phyloP scores from a whole-genome alignment of 2,888 invertebrate genomes.

The Acronicta alni region DNA sequence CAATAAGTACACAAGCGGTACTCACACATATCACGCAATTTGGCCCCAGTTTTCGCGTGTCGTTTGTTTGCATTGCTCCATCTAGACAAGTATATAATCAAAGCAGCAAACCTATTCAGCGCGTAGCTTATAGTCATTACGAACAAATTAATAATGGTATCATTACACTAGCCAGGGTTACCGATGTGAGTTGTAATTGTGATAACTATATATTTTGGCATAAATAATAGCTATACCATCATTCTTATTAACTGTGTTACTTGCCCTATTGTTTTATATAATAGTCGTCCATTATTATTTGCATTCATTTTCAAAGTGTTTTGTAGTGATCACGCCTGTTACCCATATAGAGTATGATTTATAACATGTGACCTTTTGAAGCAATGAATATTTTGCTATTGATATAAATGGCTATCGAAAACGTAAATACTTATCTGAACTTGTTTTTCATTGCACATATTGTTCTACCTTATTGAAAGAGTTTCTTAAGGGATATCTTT shows the following conservation, averaged over 20 bases:
- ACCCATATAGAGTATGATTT: constrained; percentile 1
- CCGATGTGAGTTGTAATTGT: too few relatives aligned
- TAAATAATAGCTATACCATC: not conserved
- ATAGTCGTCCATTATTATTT: not conserved
- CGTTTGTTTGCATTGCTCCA: too few relatives aligned
- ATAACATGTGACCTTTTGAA: not conserved
- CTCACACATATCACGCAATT: too few relatives aligned
- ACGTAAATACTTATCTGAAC: not conserved
- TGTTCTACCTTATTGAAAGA: too few relatives aligned
- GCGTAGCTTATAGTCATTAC: too few relatives aligned
- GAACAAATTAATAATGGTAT: too few relatives aligned
- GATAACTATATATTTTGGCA: not conserved
- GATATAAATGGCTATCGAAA: not conserved
- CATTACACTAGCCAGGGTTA: too few relatives aligned
- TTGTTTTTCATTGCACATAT: not conserved
- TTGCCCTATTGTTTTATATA: not conserved
- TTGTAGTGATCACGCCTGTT: constrained; percentile 1
- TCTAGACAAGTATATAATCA: too few relatives aligned
- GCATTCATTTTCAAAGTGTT: not conserved
- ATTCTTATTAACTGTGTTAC: not conserved
- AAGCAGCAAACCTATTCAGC: too few relatives aligned
- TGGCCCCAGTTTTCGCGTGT: too few relatives aligned
- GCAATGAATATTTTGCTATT: not conserved
- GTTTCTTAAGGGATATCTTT: too few relatives aligned
- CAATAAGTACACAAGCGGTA: too few relatives aligned